Base-by-base conservation (phyloP, 2,888 invertebrate genomes). In the Trissonchulus latispiculum region DNA sequence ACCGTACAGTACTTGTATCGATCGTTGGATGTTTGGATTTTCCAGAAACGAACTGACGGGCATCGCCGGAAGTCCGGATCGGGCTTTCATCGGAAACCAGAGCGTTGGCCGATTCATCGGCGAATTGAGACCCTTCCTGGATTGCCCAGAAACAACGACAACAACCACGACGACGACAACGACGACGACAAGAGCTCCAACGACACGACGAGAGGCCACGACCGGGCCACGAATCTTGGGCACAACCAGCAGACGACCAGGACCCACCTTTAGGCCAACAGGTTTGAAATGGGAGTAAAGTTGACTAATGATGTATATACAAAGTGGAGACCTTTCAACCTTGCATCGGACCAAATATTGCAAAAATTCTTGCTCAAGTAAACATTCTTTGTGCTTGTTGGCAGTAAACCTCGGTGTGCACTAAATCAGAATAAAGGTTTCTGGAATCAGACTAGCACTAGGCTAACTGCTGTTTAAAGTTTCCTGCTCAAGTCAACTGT, bases 111-210 rank as follows among this genome's bases (percentile, higher is more conserved):
- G 18, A 64, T 64, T 64, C 31, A 8, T 64, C 66, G 8, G 15
- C 8, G 8, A 64, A n/a, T n/a, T 29, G 66, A 29, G 66, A 64
- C 31, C 31, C 8, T 64, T 15, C 28, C 35, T 64, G 8, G 35
- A 33, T 18, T 64, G 66, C n/a, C 66, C 66, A 33, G 66, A 64
- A 64, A 29, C 35, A 15, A 64, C 66, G 28, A 64, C 66, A 33
- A 64, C 66, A n/a, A 64, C 8, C 35, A 64, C 66, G 28, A 64
- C 32, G 8, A 64, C 31, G 66, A 29, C 66, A 8, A 64, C 66
- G 35, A 64, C 66, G 28, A 64, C 66, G 35, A 29, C 32, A 64
- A 64, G 8, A 64, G 18, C 66, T 8, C 8, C 66, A 32, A 64
- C 66, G 28, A 64, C 66, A 32, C 8, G 15, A 64, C 8, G 15